These are phyloP conservation scores for Aldrovandia affinis DNA, from an alignment of 2,797 vertebrate genomes.

Conservation along the genomic window DNA sequence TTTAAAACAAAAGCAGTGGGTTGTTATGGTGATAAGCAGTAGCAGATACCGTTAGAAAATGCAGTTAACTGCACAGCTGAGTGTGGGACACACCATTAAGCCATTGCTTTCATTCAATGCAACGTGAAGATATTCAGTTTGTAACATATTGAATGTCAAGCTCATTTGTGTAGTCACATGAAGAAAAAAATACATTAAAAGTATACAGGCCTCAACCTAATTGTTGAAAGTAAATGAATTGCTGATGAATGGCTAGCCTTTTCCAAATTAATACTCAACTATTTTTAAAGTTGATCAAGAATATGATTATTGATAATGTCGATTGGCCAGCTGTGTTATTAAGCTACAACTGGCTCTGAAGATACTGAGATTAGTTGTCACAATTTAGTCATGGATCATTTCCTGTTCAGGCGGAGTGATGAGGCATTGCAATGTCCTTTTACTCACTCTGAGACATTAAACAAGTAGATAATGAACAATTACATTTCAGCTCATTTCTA, in stretches of 20 bases:
- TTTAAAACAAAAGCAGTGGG: conserved; percentile 18
- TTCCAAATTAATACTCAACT: not conserved
- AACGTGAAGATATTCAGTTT: not conserved
- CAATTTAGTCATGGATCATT: not conserved
- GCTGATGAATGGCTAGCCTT: not conserved
- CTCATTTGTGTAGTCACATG: too few species aligned
- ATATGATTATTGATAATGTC: not conserved
- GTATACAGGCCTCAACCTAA: not conserved
- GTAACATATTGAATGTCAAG: not conserved
- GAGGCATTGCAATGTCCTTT: not conserved
- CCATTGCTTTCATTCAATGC: not conserved
- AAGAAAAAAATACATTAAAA: not conserved
- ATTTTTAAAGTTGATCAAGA: not conserved
- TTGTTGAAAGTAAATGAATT: not conserved
- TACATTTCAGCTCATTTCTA: not conserved
- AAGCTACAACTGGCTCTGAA: not conserved
- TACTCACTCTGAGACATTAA: not conserved
- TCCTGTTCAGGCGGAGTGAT: not conserved
- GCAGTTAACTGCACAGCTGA: not conserved
- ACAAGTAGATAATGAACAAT: not conserved
- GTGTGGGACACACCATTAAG: not conserved
- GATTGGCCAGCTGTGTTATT: not conserved
- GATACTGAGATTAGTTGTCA: not conserved
- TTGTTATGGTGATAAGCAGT: conserved; percentile 24
- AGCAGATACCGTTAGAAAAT: not conserved